Evolutionary conservation across 2,888 invertebrate genomes (phyloP).

Genomic region (Nymphalis polychloros): DNA sequence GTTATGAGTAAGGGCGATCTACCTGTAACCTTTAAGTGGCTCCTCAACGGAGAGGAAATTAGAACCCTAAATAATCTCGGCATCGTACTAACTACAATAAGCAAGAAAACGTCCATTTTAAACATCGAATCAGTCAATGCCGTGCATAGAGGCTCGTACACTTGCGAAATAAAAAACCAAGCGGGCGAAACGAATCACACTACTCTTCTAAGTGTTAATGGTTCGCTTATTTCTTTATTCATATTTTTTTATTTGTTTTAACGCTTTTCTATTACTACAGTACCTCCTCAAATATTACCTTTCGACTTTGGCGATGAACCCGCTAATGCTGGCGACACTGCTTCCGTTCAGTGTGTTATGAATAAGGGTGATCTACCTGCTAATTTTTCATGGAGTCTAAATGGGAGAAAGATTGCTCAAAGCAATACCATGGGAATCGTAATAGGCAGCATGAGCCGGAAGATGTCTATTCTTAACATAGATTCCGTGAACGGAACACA

Average conservation of each 20-base stretch:
- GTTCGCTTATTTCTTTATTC: conserved; percentile 61
- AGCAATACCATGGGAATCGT: conserved; percentile 81
- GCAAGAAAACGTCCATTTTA: conserved; percentile 84
- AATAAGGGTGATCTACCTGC: conserved; percentile 91
- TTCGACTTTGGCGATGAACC: conserved; percentile 86
- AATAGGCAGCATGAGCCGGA: conserved; percentile 83
- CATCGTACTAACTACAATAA: conserved; percentile 81
- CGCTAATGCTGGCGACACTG: conserved; percentile 88
- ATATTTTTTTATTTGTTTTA: conserved; percentile 43
- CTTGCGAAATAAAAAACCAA: conserved; percentile 84
- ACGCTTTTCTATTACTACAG: conserved; percentile 69
- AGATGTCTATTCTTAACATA: conserved; percentile 85
- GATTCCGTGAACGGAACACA: conserved; percentile 86
- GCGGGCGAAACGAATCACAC: conserved; percentile 83
- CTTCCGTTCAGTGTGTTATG: conserved; percentile 86
- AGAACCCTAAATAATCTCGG: conserved; percentile 79
- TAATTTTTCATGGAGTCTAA: conserved; percentile 86
- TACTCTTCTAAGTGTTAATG: conserved; percentile 83
- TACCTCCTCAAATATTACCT: conserved; percentile 85
- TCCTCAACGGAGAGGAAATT: conserved; percentile 79
- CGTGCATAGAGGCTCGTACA: conserved; percentile 84
- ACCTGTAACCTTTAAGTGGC: conserved; percentile 90
- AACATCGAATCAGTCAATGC: conserved; percentile 84
- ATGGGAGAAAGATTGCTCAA: conserved; percentile 77
- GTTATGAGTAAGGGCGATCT: conserved; percentile 90